These are phyloP conservation scores for Strix aluco DNA, from an alignment of 2,113 vertebrate species.

Conservation along the genomic window DNA sequence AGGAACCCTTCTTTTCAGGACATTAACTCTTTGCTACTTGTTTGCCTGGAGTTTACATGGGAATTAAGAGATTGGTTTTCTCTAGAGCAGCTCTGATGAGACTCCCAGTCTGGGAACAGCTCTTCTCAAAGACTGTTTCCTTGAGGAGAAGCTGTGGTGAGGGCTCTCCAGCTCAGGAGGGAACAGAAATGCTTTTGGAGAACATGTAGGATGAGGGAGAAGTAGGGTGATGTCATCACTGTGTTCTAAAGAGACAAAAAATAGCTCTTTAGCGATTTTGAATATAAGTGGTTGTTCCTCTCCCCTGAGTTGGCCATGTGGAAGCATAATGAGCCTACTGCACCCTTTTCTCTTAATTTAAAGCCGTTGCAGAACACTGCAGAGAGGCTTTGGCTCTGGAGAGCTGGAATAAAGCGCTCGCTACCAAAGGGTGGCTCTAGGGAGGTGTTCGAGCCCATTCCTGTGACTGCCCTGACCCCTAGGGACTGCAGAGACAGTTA, in stretches of 20 bases:
- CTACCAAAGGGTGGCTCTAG: accelerated
- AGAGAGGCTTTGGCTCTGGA: neutral
- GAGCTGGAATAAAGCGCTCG: accelerated
- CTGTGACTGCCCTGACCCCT: too few relatives aligned
- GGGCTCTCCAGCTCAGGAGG: neutral
- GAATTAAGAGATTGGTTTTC: neutral
- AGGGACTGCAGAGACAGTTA: too few relatives aligned
- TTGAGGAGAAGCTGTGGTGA: neutral
- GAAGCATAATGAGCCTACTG: neutral
- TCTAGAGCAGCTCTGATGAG: neutral
- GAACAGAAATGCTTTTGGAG: neutral
- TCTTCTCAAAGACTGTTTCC: neutral
- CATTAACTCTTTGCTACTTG: neutral
- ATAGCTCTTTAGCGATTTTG: neutral
- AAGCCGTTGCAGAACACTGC: neutral
- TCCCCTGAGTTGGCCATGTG: neutral
- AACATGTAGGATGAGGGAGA: neutral
- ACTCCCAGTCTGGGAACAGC: neutral
- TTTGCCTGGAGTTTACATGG: neutral
- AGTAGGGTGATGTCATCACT: neutral
- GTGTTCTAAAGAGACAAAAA: neutral
- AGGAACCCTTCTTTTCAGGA: neutral
- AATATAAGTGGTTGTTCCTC: neutral
- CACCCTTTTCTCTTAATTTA: neutral
- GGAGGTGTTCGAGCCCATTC: too few relatives aligned